Conservation (phyloP, 2,113 vertebrate species). For the Bagarius yarrelli region DNA sequence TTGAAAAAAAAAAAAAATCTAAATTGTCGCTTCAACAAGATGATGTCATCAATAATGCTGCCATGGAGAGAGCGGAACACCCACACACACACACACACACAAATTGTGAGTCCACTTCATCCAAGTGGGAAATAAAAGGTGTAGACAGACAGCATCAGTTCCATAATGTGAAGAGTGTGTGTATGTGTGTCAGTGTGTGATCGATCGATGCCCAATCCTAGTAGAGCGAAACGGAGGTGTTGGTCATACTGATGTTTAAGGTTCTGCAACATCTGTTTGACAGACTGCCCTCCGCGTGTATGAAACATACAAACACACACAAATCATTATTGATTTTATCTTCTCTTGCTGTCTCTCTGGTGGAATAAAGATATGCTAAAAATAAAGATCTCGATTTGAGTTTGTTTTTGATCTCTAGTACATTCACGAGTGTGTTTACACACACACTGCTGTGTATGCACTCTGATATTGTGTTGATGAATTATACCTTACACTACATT, state of each 20-base stretch:
- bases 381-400: conserved; percentile 41
- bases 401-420: neutral
- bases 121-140: neutral
- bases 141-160: conserved; percentile 10
- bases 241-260: conserved; percentile 59
- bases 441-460: conserved; percentile 9
- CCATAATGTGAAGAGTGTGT: neutral
- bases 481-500: conserved; percentile 23
- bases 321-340: conserved; percentile 41
- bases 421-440: neutral
- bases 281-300: conserved; percentile 48
- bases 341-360: conserved; percentile 12
- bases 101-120: neutral
- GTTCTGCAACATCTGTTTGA: conserved; percentile 55
- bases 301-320: conserved; percentile 36
- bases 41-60: neutral
- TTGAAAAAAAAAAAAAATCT: neutral
- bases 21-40: too few relatives aligned
- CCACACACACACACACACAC: neutral
- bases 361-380: conserved; percentile 45
- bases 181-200: conserved; percentile 10
- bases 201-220: conserved; percentile 53
- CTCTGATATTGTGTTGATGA: conserved; percentile 22
- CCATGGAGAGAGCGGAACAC: neutral
- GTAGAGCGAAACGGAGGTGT: conserved; percentile 57